Conservation (phyloP, 2,888 invertebrate species). For the Diadromus collaris region DNA sequence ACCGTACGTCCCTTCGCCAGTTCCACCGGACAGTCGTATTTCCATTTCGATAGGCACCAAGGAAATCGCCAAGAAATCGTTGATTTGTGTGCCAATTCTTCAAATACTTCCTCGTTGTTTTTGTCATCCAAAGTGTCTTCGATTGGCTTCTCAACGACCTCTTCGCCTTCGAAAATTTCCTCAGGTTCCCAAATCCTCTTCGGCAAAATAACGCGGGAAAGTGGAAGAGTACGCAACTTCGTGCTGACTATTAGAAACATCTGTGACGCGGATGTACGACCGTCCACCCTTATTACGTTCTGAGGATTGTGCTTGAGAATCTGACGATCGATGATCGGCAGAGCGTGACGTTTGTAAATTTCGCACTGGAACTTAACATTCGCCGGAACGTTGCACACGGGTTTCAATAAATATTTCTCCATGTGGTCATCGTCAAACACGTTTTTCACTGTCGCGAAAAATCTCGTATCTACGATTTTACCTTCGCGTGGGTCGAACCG, state of each 20-base stretch:
- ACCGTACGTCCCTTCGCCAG: conserved; percentile 81
- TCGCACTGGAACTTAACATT: conserved; percentile 81
- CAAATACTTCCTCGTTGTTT: conserved; percentile 75
- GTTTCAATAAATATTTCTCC: conserved; percentile 80
- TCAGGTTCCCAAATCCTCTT: conserved; percentile 69
- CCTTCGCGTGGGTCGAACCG: conserved; percentile 74
- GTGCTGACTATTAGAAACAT: conserved; percentile 81
- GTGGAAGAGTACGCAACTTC: conserved; percentile 78
- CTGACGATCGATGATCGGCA: conserved; percentile 81
- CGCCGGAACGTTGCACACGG: conserved; percentile 80
- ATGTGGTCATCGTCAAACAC: conserved; percentile 59
- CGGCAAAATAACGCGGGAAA: conserved; percentile 76
- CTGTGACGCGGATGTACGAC: conserved; percentile 79
- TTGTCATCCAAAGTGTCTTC: conserved; percentile 62
- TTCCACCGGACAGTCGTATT: conserved; percentile 84
- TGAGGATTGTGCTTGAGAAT: conserved; percentile 82
- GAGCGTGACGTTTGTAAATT: conserved; percentile 80
- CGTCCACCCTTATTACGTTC: conserved; percentile 83
- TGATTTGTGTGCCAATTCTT: conserved; percentile 70
- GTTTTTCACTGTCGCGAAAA: conserved; percentile 55
- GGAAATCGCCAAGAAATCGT: conserved; percentile 75
- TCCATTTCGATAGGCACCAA: conserved; percentile 83
- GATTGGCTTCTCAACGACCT: conserved; percentile 47
- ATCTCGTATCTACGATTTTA: conserved; percentile 67
- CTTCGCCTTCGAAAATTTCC: conserved; percentile 49